Conservation (phyloP, 1,140 invertebrate species). For the Aphelinus atriplicis region DNA sequence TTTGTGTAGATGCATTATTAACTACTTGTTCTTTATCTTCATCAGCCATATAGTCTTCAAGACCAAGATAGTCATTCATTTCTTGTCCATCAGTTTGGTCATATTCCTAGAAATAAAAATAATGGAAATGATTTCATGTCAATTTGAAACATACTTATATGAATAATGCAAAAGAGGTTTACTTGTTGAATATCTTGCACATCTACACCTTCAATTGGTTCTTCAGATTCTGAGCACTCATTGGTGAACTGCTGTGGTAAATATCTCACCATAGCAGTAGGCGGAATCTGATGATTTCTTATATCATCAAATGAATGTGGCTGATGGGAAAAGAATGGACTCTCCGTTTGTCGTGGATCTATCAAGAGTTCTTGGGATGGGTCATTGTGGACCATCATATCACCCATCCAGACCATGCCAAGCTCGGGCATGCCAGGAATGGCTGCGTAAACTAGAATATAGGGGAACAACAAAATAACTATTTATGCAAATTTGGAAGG, state of each 20-base stretch:
- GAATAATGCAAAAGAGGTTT: constrained; percentile 26
- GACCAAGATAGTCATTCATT: constrained; percentile 59
- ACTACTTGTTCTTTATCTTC: constrained; percentile 66
- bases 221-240: constrained; percentile 62
- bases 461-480: constrained; percentile 12
- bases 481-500: too few species aligned
- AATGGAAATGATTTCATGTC: constrained; percentile 21
- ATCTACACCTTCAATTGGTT: constrained; percentile 60
- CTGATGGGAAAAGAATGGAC: constrained; percentile 69
- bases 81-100: constrained; percentile 57
- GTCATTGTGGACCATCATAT: constrained; percentile 69
- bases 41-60: constrained; percentile 62
- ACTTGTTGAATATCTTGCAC: constrained; percentile 60
- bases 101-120: constrained; percentile 50
- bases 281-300: constrained; percentile 65
- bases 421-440: constrained; percentile 72
- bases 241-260: constrained; percentile 58
- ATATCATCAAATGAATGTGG: constrained; percentile 71
- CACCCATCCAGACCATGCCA: constrained; percentile 80
- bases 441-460: constrained; percentile 65
- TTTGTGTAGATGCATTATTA: constrained; percentile 69
- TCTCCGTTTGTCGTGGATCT: constrained; percentile 67
- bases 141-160: constrained; percentile 16
- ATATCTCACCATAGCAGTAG: constrained; percentile 67
- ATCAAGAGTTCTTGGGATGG: constrained; percentile 69